Evolutionary conservation across 2,797 vertebrate genomes (phyloP).

Genomic region (Spinus olivaceus): DNA sequence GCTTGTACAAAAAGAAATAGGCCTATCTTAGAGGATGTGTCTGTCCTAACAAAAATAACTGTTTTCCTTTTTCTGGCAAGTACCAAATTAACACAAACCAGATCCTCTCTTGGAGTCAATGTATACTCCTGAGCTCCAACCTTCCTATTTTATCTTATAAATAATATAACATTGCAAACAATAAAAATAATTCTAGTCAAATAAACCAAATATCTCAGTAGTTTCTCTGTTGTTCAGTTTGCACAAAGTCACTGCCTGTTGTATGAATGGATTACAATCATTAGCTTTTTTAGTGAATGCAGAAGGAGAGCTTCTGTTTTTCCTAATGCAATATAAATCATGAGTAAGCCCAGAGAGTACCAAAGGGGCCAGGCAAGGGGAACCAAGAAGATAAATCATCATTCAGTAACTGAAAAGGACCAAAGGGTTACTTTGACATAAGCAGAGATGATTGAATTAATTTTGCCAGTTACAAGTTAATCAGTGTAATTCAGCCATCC

Average conservation of each 20-base stretch:
- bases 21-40: not conserved
- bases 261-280: not conserved
- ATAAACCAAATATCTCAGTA: not conserved
- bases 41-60: conserved; percentile 3
- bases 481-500: not conserved
- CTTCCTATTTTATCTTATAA: not conserved
- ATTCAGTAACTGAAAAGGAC: not conserved
- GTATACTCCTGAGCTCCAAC: not conserved
- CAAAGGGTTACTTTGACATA: not conserved
- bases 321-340: not conserved
- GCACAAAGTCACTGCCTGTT: not conserved
- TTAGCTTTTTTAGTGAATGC: not conserved
- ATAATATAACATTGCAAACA: not conserved
- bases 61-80: not conserved
- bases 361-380: not conserved
- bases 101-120: not conserved
- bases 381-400: not conserved
- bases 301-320: not conserved
- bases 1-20: not conserved
- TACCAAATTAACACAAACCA: not conserved
- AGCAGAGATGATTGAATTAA: not conserved
- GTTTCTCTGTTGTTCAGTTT: not conserved
- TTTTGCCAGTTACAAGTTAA: not conserved
- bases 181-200: not conserved
- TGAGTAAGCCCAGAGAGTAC: not conserved